A percentile compares a stretch with the other conserved stretches of the same genome.
These are phyloP conservation scores for Stomorhina lunata DNA, from an alignment of 2,888 invertebrate genomes.

Conservation along the genomic window DNA sequence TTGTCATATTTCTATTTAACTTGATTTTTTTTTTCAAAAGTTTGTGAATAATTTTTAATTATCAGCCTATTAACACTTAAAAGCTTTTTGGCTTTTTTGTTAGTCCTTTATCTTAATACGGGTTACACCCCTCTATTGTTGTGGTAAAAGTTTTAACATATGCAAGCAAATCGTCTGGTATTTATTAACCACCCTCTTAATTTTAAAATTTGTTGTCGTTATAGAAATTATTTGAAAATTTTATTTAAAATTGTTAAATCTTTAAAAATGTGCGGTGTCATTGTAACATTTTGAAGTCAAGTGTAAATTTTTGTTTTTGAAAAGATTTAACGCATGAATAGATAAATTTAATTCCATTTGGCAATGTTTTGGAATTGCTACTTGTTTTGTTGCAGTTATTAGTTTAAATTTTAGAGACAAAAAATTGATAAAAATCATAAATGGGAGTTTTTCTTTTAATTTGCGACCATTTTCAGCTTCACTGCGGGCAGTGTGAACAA, in stretches of 20 bases:
- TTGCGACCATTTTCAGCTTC: constrained; percentile 52
- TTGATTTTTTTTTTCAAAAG: background rate
- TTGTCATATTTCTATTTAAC: background rate
- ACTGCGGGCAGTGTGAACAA: constrained; percentile 56
- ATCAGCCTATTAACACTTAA: constrained; percentile 54
- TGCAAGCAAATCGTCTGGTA: constrained; percentile 48
- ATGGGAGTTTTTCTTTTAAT: constrained; percentile 11
- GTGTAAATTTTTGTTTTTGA: constrained; percentile 49
- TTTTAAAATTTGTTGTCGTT: constrained; percentile 17
- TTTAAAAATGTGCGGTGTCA: too few species aligned
- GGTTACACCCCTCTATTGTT: constrained; percentile 43
- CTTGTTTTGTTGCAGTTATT: background rate
- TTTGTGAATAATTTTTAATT: constrained; percentile 53
- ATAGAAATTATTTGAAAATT: background rate
- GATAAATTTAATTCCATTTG: constrained; percentile 46
- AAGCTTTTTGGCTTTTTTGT: constrained; percentile 34
- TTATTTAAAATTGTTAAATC: constrained; percentile 40
- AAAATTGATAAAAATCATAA: constrained; percentile 43
- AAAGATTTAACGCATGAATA: constrained; percentile 56
- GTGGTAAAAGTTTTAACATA: constrained; percentile 36
- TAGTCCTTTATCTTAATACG: background rate
- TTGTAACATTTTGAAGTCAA: constrained; percentile 31
- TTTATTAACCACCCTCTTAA: constrained; percentile 51
- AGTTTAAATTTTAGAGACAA: constrained; percentile 15
- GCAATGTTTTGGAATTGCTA: background rate